Evolutionary conservation across 2,797 vertebrate genomes (phyloP), one percentile per base, ranked within the genome.

Genomic region (Oryzias sinensis): DNA sequence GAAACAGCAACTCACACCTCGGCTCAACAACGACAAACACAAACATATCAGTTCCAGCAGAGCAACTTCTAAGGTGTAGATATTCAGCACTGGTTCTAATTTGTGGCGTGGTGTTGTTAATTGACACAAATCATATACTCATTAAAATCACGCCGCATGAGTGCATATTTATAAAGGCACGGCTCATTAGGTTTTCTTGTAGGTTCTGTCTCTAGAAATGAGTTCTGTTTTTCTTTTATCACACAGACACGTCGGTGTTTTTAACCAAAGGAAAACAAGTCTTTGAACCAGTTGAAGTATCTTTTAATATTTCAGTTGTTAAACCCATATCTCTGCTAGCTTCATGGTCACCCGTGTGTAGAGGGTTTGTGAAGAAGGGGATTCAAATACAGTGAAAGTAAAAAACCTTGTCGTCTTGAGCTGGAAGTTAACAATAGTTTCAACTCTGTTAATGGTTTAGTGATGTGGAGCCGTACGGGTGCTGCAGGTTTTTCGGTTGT

Each of bases 1-100:
- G n/a, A 55, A 16, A 25, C n/a, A 40, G 14, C 47, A 49, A 51
- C 43, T 74, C 62, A 55, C 49, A 48, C 49, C 14, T 24, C 7
- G 5, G 18, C 6, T 20, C 14, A 45, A 4, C 43, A 20, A 8
- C 43, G 46, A 45, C 57, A 53, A 53, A 44, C 15, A 0, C 24
- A 29, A 65, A 49, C 41, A 16, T 18, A n/a, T 49, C 24, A 40
- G 49, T 43, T 20, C 5, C 40, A 37, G 14, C 14, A 44, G 9
- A 7, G 24, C 27, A 42, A 22, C 14, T 57, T 49, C 37, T 53
- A 50, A n/a, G 22, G 2, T 51, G 22, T 43, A 50, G 49, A 49
- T 42, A 49, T 49, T 55, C 48, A 65, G 59, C 25, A 29, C 11
- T 24, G 14, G 8, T 49, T 56, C 17, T 53, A 48, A 60, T 53